Conservation (phyloP, 2,113 vertebrate genomes). For the Tyrannus savana region DNA sequence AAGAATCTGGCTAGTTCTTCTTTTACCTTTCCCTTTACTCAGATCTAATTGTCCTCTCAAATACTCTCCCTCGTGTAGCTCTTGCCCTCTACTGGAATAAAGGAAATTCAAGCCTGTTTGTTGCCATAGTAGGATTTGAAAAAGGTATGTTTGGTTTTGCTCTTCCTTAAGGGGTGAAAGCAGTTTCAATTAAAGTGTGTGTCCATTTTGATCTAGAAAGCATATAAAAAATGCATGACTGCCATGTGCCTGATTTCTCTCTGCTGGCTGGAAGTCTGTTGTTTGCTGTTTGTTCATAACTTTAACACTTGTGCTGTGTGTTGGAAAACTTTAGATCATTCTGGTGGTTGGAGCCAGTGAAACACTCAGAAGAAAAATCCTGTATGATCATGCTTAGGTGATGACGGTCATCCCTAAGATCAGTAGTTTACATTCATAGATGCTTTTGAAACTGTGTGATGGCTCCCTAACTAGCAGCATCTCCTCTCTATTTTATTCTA, state of each 20-base stretch:
- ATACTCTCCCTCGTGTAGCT: not conserved
- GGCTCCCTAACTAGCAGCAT: not conserved
- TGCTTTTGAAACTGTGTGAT: not conserved
- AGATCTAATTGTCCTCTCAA: not conserved
- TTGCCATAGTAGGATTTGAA: not conserved
- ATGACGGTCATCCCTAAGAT: not conserved
- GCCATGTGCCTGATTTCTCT: not conserved
- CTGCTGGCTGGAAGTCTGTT: not conserved
- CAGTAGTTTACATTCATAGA: not conserved
- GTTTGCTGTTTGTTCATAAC: not conserved
- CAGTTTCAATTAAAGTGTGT: not conserved
- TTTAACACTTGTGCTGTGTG: fast-evolving
- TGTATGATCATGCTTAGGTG: not conserved
- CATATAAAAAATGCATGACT: not conserved
- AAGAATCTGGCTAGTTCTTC: not conserved
- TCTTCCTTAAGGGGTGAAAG: not conserved
- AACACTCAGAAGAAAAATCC: not conserved
- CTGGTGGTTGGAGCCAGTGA: not conserved
- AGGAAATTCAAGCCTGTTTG: not conserved
- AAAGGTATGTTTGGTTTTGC: not conserved
- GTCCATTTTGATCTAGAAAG: not conserved
- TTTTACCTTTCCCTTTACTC: not conserved
- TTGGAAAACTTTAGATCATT: not conserved
- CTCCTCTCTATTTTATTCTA: not conserved
- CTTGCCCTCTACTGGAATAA: slow-evolving; percentile 17